Percentiles rank a stretch among this genome's conserved stretches.
phyloP scores from a whole-genome alignment of 2,113 vertebrate genomes.

The Anarhynchus alexandrinus region DNA sequence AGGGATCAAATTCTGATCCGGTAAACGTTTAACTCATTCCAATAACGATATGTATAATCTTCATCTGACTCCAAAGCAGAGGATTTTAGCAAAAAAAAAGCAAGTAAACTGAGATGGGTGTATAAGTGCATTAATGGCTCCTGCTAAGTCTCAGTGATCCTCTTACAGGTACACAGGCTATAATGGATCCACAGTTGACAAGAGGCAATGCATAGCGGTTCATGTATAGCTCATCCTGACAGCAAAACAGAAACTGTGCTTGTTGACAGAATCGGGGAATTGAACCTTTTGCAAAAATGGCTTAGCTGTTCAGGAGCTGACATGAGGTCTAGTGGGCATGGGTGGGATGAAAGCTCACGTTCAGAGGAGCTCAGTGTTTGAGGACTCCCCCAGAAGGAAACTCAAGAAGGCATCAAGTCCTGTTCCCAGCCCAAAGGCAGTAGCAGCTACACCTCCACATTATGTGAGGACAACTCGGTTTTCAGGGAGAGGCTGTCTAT shows the following conservation, averaged over 20 bases:
- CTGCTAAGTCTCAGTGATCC: constrained; percentile 29
- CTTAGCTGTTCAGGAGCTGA: not conserved
- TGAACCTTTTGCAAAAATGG: not conserved
- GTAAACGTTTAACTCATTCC: not conserved
- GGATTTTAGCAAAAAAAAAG: constrained; percentile 4
- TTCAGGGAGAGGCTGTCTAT: not conserved
- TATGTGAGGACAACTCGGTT: accelerated
- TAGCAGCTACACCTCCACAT: not conserved
- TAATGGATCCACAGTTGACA: not conserved
- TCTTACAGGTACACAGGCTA: constrained; percentile 22
- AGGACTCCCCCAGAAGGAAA: not conserved
- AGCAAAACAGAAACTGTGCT: not conserved
- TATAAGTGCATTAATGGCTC: constrained; percentile 1
- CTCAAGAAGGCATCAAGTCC: accelerated
- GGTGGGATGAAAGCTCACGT: not conserved
- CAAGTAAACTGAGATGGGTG: not conserved
- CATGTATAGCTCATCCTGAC: not conserved
- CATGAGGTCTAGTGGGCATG: not conserved
- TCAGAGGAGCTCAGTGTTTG: not conserved
- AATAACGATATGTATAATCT: constrained; percentile 9
- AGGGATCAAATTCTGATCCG: constrained; percentile 25
- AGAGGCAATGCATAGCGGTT: not conserved
- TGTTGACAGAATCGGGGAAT: not conserved
- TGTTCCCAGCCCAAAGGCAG: not conserved
- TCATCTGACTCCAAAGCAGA: constrained; percentile 1